Evolutionary conservation across 2,797 vertebrate species (phyloP).

Genomic region (Syncerus caffer): DNA sequence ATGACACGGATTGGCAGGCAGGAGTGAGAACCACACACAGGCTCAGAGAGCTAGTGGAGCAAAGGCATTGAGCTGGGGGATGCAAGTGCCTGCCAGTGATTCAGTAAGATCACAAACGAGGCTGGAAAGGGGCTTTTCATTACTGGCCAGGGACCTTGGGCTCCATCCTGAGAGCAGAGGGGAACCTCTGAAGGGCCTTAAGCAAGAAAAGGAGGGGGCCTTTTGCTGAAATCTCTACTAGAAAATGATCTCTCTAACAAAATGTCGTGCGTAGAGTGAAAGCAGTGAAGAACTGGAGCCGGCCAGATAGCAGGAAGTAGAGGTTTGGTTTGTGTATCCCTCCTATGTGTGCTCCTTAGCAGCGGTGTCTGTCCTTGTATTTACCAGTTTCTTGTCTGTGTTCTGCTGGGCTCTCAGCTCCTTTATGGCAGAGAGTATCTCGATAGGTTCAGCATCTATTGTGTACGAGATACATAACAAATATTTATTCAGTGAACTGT

Average conservation of each 20-base stretch:
- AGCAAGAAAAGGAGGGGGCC: not conserved
- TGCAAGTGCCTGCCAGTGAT: not conserved
- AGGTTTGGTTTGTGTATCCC: not conserved
- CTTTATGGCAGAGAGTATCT: not conserved
- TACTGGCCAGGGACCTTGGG: not conserved
- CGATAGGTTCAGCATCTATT: not conserved
- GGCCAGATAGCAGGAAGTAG: not conserved
- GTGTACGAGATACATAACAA: not conserved
- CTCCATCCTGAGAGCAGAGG: not conserved
- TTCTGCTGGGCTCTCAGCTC: not conserved
- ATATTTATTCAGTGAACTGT: not conserved
- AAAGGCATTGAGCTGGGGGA: not conserved
- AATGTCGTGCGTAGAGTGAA: not conserved
- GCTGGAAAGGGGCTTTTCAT: not conserved
- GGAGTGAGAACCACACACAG: not conserved
- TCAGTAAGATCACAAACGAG: not conserved
- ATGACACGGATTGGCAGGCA: not conserved
- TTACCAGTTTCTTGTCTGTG: not conserved
- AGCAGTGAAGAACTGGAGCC: not conserved
- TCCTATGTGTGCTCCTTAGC: not conserved
- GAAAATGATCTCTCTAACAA: not conserved
- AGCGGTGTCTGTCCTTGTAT: not conserved
- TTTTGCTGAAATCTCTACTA: not conserved
- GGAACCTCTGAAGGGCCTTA: not conserved
- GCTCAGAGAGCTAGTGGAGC: not conserved